These are phyloP conservation scores for Heliconius sara DNA, from an alignment of 2,888 invertebrate species.

Conservation along the genomic window DNA sequence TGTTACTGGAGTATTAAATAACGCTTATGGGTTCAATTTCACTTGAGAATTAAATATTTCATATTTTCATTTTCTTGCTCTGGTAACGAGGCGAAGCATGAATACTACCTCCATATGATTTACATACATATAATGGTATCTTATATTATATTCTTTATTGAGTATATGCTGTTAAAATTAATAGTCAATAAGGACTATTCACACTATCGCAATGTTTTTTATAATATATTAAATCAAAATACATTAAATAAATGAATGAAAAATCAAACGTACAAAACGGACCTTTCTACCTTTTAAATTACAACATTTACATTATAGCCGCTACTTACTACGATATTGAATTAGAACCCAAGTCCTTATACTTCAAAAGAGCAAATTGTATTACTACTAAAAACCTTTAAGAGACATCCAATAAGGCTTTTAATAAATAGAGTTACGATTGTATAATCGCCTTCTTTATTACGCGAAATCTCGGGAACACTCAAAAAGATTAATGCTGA, in stretches of 20 bases:
- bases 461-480: slow-evolving; percentile 18
- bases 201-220: no score
- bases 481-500: slow-evolving; percentile 36
- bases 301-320: slow-evolving; percentile 2
- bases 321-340: slow-evolving; percentile 2
- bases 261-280: not conserved
- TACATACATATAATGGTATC: no score
- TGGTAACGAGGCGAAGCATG: no score
- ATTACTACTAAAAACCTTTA: slow-evolving; percentile 17
- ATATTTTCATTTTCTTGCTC: no score
- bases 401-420: slow-evolving; percentile 9
- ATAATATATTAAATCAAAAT: not conserved
- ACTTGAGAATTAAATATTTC: no score
- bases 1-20: no score
- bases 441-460: slow-evolving; percentile 7
- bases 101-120: no score
- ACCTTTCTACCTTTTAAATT: not conserved
- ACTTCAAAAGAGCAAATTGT: slow-evolving; percentile 7
- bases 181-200: no score
- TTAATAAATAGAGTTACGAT: slow-evolving; percentile 13
- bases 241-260: not conserved
- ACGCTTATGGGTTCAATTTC: no score
- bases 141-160: no score
- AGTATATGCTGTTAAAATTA: no score
- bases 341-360: not conserved